Conservation (phyloP, 2,888 invertebrate species). For the Patella pellucida region DNA sequence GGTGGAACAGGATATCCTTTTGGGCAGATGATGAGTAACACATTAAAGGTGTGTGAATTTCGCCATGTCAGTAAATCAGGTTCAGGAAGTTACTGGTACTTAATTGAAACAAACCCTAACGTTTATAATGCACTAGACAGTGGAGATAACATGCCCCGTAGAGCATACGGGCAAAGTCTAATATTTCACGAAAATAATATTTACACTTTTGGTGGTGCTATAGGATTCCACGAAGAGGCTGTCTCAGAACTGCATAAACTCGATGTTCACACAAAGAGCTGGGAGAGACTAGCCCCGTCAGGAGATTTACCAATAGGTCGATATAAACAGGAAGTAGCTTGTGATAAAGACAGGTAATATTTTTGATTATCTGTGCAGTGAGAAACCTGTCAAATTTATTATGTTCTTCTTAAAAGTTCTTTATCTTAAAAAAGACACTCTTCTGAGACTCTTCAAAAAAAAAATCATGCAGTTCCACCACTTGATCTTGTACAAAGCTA, state of each 20-base stretch:
- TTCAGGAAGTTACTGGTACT: conserved; percentile 71
- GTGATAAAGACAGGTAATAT: conserved; percentile 39
- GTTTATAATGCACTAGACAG: conserved; percentile 37
- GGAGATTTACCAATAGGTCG: conserved; percentile 44
- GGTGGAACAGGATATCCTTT: conserved; percentile 96
- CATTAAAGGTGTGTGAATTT: conserved; percentile 81
- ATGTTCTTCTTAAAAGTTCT: no score
- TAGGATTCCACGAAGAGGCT: conserved; percentile 88
- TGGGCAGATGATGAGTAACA: conserved; percentile 83
- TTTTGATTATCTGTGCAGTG: background rate
- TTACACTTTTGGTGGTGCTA: conserved; percentile 91
- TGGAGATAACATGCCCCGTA: conserved; percentile 76
- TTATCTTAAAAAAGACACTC: background rate
- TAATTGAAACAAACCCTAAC: conserved; percentile 42
- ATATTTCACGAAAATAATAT: conserved; percentile 76
- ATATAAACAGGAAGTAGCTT: conserved; percentile 46
- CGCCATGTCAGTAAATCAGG: conserved; percentile 63
- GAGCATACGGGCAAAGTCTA: conserved; percentile 82
- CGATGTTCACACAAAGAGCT: conserved; percentile 79
- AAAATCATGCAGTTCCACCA: background rate
- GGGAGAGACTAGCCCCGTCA: conserved; percentile 75
- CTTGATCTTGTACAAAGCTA: background rate
- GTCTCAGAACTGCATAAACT: conserved; percentile 83
- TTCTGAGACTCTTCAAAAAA: background rate
- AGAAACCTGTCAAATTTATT: background rate